Percentiles rank a stretch among this genome's conserved stretches.
These are phyloP conservation scores for Pipra filicauda DNA, from an alignment of 2,113 vertebrate species.

Conservation along the genomic window DNA sequence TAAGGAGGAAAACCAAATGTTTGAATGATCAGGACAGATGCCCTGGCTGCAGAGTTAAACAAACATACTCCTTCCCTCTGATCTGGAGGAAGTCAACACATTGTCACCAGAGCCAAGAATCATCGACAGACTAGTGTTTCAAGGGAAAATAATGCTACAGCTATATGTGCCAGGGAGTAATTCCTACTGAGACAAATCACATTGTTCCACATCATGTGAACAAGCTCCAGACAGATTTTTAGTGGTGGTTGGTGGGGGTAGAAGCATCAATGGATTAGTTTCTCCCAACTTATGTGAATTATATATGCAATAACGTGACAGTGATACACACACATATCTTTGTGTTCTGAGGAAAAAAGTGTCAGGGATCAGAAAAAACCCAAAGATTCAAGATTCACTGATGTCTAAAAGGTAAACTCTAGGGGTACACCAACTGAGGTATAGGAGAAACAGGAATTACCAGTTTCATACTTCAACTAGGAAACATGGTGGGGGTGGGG, in stretches of 20 bases:
- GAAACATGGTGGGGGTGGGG: background rate
- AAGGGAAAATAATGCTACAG: background rate
- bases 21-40: background rate
- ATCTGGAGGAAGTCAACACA: conserved; percentile 13
- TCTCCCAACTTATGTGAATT: background rate
- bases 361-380: background rate
- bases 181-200: background rate
- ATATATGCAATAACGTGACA: background rate
- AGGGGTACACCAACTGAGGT: background rate
- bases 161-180: background rate
- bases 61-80: background rate
- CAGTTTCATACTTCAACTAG: background rate
- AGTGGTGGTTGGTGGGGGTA: background rate
- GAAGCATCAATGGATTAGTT: background rate
- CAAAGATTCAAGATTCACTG: background rate
- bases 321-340: background rate
- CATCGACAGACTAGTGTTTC: background rate
- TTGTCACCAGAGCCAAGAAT: background rate
- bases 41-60: conserved; percentile 10
- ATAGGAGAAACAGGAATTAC: background rate
- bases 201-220: background rate
- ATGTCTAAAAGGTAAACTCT: background rate
- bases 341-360: background rate
- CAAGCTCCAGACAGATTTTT: background rate
- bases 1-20: conserved; percentile 1